Evolutionary conservation across 2,113 vertebrate species (phyloP).

Genomic region (Otocyon megalotis): DNA sequence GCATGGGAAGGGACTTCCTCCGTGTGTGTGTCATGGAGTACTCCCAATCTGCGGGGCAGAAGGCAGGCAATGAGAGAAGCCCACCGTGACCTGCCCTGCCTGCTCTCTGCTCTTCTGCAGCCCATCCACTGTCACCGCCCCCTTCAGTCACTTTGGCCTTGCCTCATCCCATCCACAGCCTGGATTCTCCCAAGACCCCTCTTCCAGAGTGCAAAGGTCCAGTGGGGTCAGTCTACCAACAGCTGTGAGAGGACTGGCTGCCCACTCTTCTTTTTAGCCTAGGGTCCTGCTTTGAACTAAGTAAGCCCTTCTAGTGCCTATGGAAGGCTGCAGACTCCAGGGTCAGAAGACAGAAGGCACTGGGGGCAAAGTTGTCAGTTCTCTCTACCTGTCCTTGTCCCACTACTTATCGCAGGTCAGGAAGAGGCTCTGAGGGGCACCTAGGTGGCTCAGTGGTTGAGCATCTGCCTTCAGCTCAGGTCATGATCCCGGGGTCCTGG

Average conservation of each 20-base stretch:
- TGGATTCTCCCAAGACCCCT: neutral
- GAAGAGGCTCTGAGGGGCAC: neutral
- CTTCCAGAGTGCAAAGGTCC: neutral
- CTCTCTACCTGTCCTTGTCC: neutral
- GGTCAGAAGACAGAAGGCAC: neutral
- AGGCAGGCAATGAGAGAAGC: slow-evolving; percentile 47
- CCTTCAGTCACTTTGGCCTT: neutral
- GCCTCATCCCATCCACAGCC: neutral
- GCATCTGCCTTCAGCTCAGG: no score
- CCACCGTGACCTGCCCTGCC: neutral
- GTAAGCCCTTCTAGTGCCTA: neutral
- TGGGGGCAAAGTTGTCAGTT: neutral
- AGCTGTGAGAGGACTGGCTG: neutral
- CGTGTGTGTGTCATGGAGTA: slow-evolving; percentile 90
- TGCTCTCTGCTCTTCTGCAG: neutral
- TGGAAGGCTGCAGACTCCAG: neutral
- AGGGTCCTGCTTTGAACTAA: neutral
- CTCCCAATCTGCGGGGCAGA: slow-evolving; percentile 80
- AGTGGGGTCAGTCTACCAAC: neutral
- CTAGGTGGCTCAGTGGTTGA: no score
- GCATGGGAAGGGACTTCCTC: slow-evolving; percentile 88
- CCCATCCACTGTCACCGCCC: neutral
- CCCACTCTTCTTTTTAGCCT: neutral
- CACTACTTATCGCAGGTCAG: neutral
- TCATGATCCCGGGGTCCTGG: no score